Evolutionary conservation across 2,113 vertebrate genomes (phyloP).

Genomic region (Misgurnus mizolepis): DNA sequence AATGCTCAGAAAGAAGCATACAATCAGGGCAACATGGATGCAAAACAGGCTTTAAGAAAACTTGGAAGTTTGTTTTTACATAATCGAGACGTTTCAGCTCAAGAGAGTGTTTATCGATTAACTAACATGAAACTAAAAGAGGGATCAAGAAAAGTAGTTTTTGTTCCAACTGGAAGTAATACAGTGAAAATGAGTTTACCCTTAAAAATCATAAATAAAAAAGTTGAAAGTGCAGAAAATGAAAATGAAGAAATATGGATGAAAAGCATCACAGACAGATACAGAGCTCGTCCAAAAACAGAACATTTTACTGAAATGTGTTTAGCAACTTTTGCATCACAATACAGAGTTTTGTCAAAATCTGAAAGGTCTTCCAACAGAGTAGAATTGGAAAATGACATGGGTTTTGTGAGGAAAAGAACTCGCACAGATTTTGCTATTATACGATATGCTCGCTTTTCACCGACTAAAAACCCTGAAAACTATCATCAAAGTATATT

Average conservation of each 20-base stretch:
- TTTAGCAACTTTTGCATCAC: constrained; percentile 32
- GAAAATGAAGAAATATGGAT: constrained; percentile 34
- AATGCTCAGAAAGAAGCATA: no score
- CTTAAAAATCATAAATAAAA: constrained; percentile 4
- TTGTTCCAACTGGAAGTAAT: constrained; percentile 22
- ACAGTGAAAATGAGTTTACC: constrained; percentile 14
- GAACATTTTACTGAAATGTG: constrained; percentile 28
- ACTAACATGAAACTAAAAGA: constrained; percentile 9
- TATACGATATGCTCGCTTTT: constrained; percentile 1
- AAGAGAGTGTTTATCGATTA: constrained; percentile 27
- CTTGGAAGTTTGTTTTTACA: constrained; percentile 28
- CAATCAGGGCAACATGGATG: no score
- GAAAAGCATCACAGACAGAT: constrained; percentile 29
- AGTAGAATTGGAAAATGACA: background rate
- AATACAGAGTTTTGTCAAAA: constrained; percentile 23
- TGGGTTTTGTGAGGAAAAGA: constrained; percentile 2
- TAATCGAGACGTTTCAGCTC: constrained; percentile 39
- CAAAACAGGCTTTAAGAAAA: background rate
- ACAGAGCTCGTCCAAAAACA: constrained; percentile 21
- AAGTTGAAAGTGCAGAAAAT: background rate
- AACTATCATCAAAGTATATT: background rate
- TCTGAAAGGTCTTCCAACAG: background rate
- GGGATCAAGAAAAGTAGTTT: constrained; percentile 7
- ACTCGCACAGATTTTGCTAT: background rate
- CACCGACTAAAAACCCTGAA: background rate